Conservation (phyloP, 2,797 vertebrate genomes). For the Typhlichthys eigenmanni region DNA sequence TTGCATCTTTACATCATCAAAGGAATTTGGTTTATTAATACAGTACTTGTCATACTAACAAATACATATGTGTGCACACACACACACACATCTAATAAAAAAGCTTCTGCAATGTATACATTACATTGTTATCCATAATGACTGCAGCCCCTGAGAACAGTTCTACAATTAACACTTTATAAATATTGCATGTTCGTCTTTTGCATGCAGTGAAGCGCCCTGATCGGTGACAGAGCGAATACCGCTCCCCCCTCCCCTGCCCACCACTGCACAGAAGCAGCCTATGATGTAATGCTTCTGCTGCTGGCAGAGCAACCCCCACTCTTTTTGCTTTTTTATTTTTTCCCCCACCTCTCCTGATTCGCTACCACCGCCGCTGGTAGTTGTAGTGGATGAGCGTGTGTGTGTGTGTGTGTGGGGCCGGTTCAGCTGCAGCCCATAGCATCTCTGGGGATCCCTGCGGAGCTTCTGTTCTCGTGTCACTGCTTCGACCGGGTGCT, state of each 20-base stretch:
- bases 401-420: conserved; percentile 52
- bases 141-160: conserved; percentile 43
- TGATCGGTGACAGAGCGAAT: conserved; percentile 59
- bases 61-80: conserved; percentile 8
- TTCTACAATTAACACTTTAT: conserved; percentile 58
- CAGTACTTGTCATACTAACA: neutral
- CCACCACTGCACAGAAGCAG: conserved; percentile 71
- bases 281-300: conserved; percentile 84
- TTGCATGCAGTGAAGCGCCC: conserved; percentile 40
- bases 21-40: neutral
- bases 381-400: conserved; percentile 62
- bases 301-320: conserved; percentile 79
- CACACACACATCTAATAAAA: conserved; percentile 32
- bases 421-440: conserved; percentile 73
- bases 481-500: conserved; percentile 53
- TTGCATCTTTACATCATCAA: neutral
- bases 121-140: conserved; percentile 46
- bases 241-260: conserved; percentile 69
- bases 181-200: conserved; percentile 62
- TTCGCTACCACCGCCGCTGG: conserved; percentile 54
- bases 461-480: conserved; percentile 71
- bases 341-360: conserved; percentile 37
- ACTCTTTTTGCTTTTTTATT: conserved; percentile 50
- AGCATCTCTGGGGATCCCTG: conserved; percentile 78
- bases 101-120: conserved; percentile 36